Percentiles rank a stretch among this genome's conserved stretches.
Evolutionary conservation across 2,888 invertebrate genomes (phyloP).

Genomic region (Cheilosia soror): DNA sequence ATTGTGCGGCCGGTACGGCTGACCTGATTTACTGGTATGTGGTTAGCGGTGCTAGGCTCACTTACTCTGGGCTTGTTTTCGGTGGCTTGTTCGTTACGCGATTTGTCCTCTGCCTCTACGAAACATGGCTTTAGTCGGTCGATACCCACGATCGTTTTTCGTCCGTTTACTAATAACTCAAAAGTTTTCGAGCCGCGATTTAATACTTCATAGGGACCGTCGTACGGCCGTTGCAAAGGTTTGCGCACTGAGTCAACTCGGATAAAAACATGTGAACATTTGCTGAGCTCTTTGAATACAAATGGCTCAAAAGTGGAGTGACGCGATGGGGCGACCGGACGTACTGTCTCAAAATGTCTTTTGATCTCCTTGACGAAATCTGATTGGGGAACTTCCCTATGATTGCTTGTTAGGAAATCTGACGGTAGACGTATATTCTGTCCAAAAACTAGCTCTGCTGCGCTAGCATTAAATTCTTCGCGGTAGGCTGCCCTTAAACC

Average conservation of each 20-base stretch:
- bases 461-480: not conserved
- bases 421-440: constrained; percentile 1
- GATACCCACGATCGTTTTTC: not conserved
- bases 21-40: not conserved
- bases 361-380: not conserved
- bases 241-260: constrained; percentile 8
- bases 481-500: not conserved
- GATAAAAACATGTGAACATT: not conserved
- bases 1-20: not conserved
- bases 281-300: constrained; percentile 6
- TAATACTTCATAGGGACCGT: constrained; percentile 15
- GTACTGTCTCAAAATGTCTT: not conserved
- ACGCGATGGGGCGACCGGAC: not conserved
- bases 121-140: constrained; percentile 19
- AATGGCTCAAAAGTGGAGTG: not conserved
- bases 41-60: not conserved
- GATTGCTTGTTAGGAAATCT: not conserved
- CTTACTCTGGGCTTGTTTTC: not conserved
- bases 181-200: constrained; percentile 11
- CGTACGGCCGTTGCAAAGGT: constrained; percentile 20
- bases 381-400: too few relatives aligned
- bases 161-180: not conserved
- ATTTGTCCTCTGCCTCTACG: not conserved
- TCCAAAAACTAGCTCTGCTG: constrained; percentile 7
- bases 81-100: not conserved